Evolutionary conservation across 2,888 invertebrate genomes (phyloP), one percentile per base, ranked within the genome.

Genomic region (Agonopterix subpropinquella): DNA sequence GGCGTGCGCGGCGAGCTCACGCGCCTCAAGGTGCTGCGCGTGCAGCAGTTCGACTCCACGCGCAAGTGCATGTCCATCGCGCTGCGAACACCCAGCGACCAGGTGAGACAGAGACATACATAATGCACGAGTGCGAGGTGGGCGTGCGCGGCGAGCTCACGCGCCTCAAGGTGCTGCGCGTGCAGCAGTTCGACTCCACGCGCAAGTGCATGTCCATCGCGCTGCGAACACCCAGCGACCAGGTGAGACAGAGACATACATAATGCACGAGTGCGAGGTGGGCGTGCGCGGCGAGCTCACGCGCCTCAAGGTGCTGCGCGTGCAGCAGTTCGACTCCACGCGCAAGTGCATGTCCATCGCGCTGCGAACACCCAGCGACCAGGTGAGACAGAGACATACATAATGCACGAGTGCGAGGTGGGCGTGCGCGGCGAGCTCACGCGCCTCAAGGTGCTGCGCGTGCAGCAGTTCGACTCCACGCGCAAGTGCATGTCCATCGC

Each of bases 51-150:
- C 79, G 98, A 99, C 87, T 94, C 98, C 1, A 92, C 91, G 52
- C 90, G 99, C 55, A 98, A 98, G 80, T 93, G 98, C 72, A 99
- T 99, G 99, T 98, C 98, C n/a, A 92, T 99, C 42, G 93, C 98
- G 36, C 89, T 98, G 4, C 90, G 92, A 51, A 92, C 93, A 73
- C 92, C 92, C 0, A 66, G 55, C 1, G 84, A 82, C 53, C 86
- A 86, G 80, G 42, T 42, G 42, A 11, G 42, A 42, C n/a, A 1
- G 28, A 28, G 28, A 28, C 28, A 7, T 28, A 28, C 28, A 28
- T 28, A n/a, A n/a, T n/a, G n/a, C n/a, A 93, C 53, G 92, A 91
- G 57, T 94, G 96, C 44, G 91, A 93, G 54, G 90, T 98, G 18
- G 92, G 92, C 65, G 82, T 93, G 60, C 94, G 93, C 52, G 92